Evolutionary conservation across 2,888 invertebrate species (phyloP).

Genomic region (Meteorus cinctellus): DNA sequence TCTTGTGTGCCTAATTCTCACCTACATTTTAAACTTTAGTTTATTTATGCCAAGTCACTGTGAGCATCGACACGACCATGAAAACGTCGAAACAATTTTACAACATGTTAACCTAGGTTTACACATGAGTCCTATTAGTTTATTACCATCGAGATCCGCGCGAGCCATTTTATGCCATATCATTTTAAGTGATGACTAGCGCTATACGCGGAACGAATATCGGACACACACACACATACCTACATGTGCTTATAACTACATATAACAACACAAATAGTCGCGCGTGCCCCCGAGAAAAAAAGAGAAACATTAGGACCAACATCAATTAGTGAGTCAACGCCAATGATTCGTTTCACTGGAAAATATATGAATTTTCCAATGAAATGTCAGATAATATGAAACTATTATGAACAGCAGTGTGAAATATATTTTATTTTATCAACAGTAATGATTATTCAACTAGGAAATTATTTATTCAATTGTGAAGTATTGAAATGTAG

Average conservation of each 20-base stretch:
- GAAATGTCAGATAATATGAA: background rate
- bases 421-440: too few species aligned
- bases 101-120: conserved; percentile 18
- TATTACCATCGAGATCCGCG: conserved; percentile 36
- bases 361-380: background rate
- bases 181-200: conserved; percentile 53
- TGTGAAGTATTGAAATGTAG: too few species aligned
- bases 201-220: conserved; percentile 49
- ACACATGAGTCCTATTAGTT: conserved; percentile 19
- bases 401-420: background rate
- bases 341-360: conserved; percentile 5
- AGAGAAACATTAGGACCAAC: conserved; percentile 3
- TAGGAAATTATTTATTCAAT: too few species aligned
- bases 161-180: conserved; percentile 6
- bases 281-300: conserved; percentile 27
- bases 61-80: too few species aligned
- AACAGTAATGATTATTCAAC: too few species aligned
- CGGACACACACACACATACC: conserved; percentile 40
- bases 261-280: conserved; percentile 39
- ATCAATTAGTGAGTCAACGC: background rate
- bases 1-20: background rate
- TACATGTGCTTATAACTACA: background rate
- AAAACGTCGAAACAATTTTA: too few species aligned
- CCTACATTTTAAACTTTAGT: background rate
- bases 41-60: conserved; percentile 1